A percentile compares a stretch with the other conserved stretches of the same genome.
Conservation (phyloP, 2,797 vertebrate genomes). For the Florisuga fusca region DNA sequence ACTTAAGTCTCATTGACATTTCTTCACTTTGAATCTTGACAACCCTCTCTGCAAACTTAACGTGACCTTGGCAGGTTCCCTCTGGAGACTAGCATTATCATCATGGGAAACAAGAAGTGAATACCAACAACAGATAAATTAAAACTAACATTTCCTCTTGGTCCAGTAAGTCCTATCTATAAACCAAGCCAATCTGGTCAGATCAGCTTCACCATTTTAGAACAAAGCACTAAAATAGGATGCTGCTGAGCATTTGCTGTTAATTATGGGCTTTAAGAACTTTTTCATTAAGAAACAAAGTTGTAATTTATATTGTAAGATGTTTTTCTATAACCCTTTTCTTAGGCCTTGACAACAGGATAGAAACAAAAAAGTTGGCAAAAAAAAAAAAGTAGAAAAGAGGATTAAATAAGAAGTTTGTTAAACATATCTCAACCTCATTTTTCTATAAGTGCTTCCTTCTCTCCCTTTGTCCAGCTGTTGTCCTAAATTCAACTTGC, state of each 20-base stretch:
- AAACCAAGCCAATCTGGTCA: neutral
- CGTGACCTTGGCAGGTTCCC: neutral
- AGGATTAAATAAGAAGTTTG: neutral
- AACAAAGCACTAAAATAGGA: neutral
- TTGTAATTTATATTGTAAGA: neutral
- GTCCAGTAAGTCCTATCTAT: neutral
- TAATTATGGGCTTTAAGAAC: neutral
- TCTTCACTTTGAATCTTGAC: neutral
- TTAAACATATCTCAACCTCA: neutral
- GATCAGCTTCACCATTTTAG: neutral
- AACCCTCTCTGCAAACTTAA: slow-evolving; percentile 24
- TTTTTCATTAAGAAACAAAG: neutral
- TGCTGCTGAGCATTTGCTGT: neutral
- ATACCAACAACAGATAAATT: neutral
- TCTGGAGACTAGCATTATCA: neutral
- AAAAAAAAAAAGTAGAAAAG: neutral
- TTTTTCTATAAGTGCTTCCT: neutral
- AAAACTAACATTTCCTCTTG: neutral
- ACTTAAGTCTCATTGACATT: slow-evolving; percentile 33
- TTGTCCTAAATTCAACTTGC: neutral
- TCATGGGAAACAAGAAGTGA: neutral
- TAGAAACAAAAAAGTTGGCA: neutral
- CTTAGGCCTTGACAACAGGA: neutral
- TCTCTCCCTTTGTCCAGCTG: neutral
- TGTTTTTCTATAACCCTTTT: neutral